These are phyloP conservation scores for Noctua pronuba DNA, from an alignment of 2,888 invertebrate species.

Conservation along the genomic window DNA sequence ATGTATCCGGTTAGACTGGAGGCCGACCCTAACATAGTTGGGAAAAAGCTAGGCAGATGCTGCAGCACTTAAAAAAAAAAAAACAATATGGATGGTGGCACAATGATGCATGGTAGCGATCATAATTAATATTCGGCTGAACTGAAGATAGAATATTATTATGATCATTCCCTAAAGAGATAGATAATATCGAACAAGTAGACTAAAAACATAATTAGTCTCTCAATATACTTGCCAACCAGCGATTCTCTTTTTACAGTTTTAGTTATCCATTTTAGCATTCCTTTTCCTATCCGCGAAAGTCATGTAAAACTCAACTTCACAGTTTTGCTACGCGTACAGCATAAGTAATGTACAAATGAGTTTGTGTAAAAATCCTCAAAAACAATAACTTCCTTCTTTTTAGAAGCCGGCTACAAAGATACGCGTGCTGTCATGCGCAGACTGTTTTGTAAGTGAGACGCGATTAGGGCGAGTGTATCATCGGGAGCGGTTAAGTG, in stretches of 20 bases:
- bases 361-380: not conserved
- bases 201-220: not conserved
- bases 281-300: not conserved
- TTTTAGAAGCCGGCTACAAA: conserved; percentile 11
- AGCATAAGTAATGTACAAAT: not conserved
- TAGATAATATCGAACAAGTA: too few species aligned
- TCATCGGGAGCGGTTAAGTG: conserved; percentile 26
- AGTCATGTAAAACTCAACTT: too few species aligned
- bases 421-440: conserved; percentile 41
- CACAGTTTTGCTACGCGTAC: not conserved
- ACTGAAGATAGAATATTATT: too few species aligned
- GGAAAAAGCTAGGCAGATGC: too few species aligned
- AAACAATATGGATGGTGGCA: not conserved
- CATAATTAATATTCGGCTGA: not conserved
- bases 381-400: not conserved
- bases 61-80: too few species aligned
- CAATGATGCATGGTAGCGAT: too few species aligned
- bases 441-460: conserved; percentile 40
- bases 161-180: too few species aligned
- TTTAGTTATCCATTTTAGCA: not conserved
- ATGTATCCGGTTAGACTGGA: too few species aligned
- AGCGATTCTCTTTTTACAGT: not conserved
- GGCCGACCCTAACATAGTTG: too few species aligned
- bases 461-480: conserved; percentile 18
- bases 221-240: not conserved